A percentile compares a stretch with the other conserved stretches of the same genome.
phyloP scores from a whole-genome alignment of 2,797 vertebrate genomes.

The Dromococcyx pavoninus region DNA sequence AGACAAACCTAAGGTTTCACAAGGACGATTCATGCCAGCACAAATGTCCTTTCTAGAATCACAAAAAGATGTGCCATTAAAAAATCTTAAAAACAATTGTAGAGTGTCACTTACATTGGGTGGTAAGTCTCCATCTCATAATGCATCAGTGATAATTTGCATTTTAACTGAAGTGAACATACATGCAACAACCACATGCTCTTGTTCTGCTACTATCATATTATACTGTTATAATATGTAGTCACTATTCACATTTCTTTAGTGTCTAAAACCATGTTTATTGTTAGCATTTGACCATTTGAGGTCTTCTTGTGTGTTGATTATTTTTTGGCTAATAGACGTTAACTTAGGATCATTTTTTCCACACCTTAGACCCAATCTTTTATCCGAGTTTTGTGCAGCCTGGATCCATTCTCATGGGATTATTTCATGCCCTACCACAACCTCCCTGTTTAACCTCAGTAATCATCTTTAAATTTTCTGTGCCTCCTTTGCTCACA shows the following conservation, averaged over 20 bases:
- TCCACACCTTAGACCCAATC: not conserved
- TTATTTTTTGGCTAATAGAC: not conserved
- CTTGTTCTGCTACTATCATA: not conserved
- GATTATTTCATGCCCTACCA: not conserved
- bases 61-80: not conserved
- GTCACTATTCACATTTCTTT: not conserved
- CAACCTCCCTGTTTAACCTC: not conserved
- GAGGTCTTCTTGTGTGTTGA: accelerated
- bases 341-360: not conserved
- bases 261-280: not conserved
- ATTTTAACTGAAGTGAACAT: not conserved
- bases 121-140: not conserved
- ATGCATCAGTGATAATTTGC: not conserved
- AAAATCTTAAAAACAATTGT: not conserved
- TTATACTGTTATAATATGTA: not conserved
- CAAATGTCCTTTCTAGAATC: conserved; percentile 93
- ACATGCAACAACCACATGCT: not conserved
- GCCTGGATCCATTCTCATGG: not conserved
- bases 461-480: not conserved
- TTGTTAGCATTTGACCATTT: accelerated
- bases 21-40: conserved; percentile 90
- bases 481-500: not conserved
- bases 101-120: not conserved
- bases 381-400: not conserved
- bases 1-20: conserved; percentile 94